Evolutionary conservation across 2,797 vertebrate species (phyloP).

Genomic region (Rallus crepitans): DNA sequence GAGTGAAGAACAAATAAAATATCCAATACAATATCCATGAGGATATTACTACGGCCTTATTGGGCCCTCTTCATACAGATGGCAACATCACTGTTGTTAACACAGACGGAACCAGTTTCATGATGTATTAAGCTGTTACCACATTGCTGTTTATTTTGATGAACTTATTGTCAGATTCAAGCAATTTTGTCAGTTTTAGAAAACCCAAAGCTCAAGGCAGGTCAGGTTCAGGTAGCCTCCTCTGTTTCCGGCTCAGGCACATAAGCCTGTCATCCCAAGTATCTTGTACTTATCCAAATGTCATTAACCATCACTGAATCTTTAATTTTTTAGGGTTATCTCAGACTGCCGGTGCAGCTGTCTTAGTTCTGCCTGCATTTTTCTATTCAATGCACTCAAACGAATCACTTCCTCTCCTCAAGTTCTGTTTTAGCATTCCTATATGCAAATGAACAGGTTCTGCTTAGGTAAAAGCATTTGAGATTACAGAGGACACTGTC

Average conservation of each 20-base stretch:
- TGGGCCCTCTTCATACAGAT: background rate
- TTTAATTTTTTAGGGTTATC: background rate
- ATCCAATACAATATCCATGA: background rate
- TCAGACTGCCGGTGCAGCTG: background rate
- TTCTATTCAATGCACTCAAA: background rate
- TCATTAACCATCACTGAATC: background rate
- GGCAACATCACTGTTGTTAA: background rate
- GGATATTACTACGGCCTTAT: background rate
- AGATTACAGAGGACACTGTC: background rate
- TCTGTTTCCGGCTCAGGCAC: accelerated
- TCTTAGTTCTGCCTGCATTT: background rate
- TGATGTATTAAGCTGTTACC: background rate
- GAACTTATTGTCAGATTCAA: background rate
- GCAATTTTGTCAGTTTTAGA: background rate
- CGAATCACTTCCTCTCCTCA: background rate
- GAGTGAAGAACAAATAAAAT: background rate
- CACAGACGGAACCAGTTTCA: background rate
- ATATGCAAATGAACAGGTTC: background rate
- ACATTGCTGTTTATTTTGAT: background rate
- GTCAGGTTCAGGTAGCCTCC: background rate
- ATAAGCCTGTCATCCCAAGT: background rate
- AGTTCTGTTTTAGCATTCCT: background rate
- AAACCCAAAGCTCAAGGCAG: background rate
- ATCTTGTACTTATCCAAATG: background rate
- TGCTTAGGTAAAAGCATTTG: background rate